Base-by-base conservation (phyloP, 2,797 vertebrate genomes). In the Anomalospiza imberbis region DNA sequence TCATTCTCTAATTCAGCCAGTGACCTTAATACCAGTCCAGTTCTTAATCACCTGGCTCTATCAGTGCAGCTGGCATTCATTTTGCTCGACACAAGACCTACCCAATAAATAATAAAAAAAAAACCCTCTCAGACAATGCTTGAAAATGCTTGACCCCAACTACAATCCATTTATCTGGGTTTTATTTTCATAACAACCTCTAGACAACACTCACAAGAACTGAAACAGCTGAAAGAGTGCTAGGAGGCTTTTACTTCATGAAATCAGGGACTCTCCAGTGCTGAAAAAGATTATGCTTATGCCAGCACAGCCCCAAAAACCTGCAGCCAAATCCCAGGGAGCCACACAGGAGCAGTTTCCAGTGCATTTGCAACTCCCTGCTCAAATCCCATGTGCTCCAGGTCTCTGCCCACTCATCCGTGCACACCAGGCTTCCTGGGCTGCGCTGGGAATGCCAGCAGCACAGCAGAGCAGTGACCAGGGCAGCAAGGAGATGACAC, bases 1-100 rank as follows among this genome's bases (percentile, higher is more conserved):
- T 73, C 79, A 62, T 91, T 93, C 88, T 88, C 89, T 94, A 95
- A 94, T 94, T 95, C 88, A 95, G 91, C 79, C 82, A 78, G 42
- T 96, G 97, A 96, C 97, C 97, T 97, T 97, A 97, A 98, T 97
- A 96, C 96, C 95, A 89, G 74, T 94, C 85, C 91, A 81, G 81
- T 85, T 94, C 88, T 92, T 96, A 97, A 96, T 96, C 97, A 96
- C 96, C 95, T 71, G 91, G 61, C 40, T 85, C 18, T 17, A 75
- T 32, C 70, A 71, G 62, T 17, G 51, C 94, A 96, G 95, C 93
- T 91, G 94, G 88, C 75, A 78, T 31, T 38, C 17, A 26, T 83
- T 93, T 67, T 14, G 44, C 44, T 85, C 50, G 78, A 85, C 45
- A 44, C 14, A 54, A 55, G 78, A 71, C 80, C 50, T 77, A 53